Conservation (phyloP, 2,113 vertebrate genomes). For the Tachysurus fulvidraco region DNA sequence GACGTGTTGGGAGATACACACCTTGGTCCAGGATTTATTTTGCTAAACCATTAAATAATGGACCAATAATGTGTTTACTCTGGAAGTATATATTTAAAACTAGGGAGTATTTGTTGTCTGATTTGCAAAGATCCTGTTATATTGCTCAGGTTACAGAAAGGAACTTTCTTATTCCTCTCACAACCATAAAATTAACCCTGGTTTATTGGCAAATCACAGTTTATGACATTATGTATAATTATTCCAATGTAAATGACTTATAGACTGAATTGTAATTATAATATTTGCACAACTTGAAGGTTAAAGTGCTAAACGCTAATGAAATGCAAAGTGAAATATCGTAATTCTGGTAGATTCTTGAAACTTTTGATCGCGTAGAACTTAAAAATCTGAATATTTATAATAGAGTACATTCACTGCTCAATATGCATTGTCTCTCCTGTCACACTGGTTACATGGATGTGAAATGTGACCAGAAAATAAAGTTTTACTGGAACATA, state of each 20-base stretch:
- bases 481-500: neutral
- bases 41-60: too few relatives aligned
- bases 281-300: neutral
- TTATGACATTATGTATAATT: neutral
- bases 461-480: neutral
- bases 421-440: neutral
- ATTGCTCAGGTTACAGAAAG: neutral
- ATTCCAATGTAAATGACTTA: neutral
- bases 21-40: too few relatives aligned
- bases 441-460: neutral
- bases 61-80: neutral
- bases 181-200: neutral
- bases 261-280: neutral
- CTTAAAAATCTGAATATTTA: neutral
- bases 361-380: neutral
- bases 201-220: neutral
- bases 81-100: neutral
- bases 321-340: neutral
- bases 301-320: neutral
- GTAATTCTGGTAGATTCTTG: neutral
- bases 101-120: neutral
- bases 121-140: neutral
- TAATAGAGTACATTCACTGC: neutral
- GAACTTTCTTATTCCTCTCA: neutral
- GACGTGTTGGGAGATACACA: too few relatives aligned